Evolutionary conservation across 1,140 invertebrate species (phyloP).

Genomic region (Drosophila miranda): DNA sequence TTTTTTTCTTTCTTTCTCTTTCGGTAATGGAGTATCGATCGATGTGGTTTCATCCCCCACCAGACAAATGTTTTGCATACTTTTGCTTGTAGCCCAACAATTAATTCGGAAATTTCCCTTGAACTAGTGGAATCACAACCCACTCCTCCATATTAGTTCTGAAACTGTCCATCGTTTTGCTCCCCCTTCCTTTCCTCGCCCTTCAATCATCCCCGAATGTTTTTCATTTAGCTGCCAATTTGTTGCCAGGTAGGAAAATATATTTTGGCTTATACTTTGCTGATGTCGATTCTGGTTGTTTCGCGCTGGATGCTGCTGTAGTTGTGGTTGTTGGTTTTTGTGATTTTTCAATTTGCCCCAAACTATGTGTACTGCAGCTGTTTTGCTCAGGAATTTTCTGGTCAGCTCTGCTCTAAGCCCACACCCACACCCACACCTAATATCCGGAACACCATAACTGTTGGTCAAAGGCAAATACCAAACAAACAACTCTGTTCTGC

Average conservation of each 20-base stretch:
- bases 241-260: conserved; percentile 44
- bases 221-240: conserved; percentile 45
- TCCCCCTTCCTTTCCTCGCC: background rate
- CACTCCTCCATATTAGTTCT: conserved; percentile 36
- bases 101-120: conserved; percentile 1
- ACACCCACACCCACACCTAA: no score
- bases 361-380: conserved; percentile 36
- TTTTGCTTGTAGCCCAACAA: no score
- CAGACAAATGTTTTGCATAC: no score
- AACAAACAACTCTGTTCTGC: conserved; percentile 33
- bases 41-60: no score
- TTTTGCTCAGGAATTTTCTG: conserved; percentile 18
- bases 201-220: background rate
- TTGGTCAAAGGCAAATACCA: conserved; percentile 50
- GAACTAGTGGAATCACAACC: conserved; percentile 2
- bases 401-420: background rate
- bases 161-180: conserved; percentile 6
- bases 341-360: conserved; percentile 44
- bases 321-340: conserved; percentile 15
- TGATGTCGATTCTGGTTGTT: conserved; percentile 29
- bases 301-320: conserved; percentile 1
- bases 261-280: conserved; percentile 47
- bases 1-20: no score
- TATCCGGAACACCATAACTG: conserved; percentile 27
- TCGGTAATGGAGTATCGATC: no score